A percentile compares a stretch with the other conserved stretches of the same genome.
Evolutionary conservation across 1,140 invertebrate species (phyloP).

Genomic region (Micrasema longulum): DNA sequence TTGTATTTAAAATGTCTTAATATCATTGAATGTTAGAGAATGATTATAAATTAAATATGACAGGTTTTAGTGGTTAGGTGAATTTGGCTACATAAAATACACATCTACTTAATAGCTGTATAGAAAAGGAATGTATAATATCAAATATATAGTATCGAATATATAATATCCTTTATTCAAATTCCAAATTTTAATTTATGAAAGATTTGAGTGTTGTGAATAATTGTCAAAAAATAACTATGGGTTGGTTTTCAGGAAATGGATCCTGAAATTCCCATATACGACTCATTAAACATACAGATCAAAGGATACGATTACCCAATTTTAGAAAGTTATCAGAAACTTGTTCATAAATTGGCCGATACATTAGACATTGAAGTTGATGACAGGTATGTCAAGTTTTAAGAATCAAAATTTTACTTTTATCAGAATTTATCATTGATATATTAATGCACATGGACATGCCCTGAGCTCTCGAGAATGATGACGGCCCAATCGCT

Average conservation of each 20-base stretch:
- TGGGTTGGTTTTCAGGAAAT: slow-evolving; percentile 68
- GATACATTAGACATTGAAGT: slow-evolving; percentile 81
- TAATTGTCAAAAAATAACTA: slow-evolving; percentile 7
- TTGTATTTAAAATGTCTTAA: no score
- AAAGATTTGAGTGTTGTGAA: neutral
- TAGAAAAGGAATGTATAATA: neutral
- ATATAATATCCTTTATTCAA: neutral
- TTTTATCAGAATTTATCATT: no score
- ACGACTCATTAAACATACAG: slow-evolving; percentile 81
- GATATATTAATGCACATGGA: no score
- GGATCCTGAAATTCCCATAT: slow-evolving; percentile 77
- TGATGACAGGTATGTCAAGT: slow-evolving; percentile 73
- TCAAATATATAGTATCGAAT: neutral
- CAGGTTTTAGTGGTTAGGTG: no score
- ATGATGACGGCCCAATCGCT: no score
- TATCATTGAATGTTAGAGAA: no score
- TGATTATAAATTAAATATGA: no score
- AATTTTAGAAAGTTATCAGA: slow-evolving; percentile 83
- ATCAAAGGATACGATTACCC: slow-evolving; percentile 86
- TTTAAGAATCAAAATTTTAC: no score
- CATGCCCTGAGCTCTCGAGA: no score
- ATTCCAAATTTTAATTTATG: neutral
- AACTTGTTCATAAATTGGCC: slow-evolving; percentile 79
- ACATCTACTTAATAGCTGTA: neutral
- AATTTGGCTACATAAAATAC: no score